Conservation (phyloP, 2,113 vertebrate genomes). For the Mus musculus region DNA sequence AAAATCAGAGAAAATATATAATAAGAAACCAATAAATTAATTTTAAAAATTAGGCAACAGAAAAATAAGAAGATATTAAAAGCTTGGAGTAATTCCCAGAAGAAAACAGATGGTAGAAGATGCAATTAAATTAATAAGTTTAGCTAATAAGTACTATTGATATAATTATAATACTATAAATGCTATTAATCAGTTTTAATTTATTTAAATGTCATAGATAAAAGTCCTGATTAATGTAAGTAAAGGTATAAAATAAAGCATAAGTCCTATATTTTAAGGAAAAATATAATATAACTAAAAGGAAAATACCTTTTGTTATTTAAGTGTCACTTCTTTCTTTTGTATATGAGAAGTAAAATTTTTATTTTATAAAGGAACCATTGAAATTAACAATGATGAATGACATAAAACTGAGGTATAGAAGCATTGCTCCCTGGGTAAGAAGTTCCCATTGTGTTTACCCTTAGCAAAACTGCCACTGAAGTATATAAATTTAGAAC, state of each 20-base stretch:
- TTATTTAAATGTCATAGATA: neutral
- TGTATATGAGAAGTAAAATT: neutral
- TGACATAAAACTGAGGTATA: neutral
- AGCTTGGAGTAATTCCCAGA: conserved; percentile 56
- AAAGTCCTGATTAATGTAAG: neutral
- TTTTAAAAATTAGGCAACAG: neutral
- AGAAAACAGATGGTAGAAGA: conserved; percentile 59
- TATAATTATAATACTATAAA: conserved; percentile 6
- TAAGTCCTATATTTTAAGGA: neutral
- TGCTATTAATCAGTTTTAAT: conserved; percentile 24
- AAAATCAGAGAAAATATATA: neutral
- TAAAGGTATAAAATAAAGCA: neutral
- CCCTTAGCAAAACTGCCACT: neutral
- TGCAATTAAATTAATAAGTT: conserved; percentile 63
- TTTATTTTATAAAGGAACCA: neutral
- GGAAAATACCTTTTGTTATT: neutral
- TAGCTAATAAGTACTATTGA: conserved; percentile 56
- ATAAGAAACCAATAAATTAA: conserved; percentile 30
- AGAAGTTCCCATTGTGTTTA: neutral
- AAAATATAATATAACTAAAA: neutral
- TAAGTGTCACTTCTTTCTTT: neutral
- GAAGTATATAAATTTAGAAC: neutral
- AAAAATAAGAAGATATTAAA: conserved; percentile 49
- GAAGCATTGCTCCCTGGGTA: neutral
- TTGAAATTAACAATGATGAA: neutral